Evolutionary conservation across 2,888 invertebrate genomes (phyloP), one percentile per base, ranked within the genome.

Genomic region (Adineta ricciae): DNA sequence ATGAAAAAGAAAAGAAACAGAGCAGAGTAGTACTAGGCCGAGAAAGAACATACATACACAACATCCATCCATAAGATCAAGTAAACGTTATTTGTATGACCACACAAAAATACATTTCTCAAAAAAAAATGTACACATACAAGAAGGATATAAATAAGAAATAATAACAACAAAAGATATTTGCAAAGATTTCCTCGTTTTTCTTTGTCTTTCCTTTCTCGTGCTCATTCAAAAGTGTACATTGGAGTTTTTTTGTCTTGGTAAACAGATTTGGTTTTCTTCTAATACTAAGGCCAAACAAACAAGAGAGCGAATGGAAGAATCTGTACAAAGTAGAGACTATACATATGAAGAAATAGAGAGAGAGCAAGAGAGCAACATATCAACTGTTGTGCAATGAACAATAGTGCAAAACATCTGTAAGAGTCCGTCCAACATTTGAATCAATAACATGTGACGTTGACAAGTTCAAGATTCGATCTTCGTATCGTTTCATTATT

Each of bases 371-470:
- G 46, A 46, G 5, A 46, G 46, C 27, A 56, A 56, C 56, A 56
- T 27, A 64, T 78, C 78, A 78, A 78, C 78, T 78, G 41, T 41
- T 78, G 64, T 64, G 64, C 64, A 64, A 64, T 41, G 89, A 89
- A 87, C 89, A 89, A 87, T 89, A 88, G 86, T 89, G 91, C 84
- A 92, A 88, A 83, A 91, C 91, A 86, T 91, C 91, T 87, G 96
- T 95, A 90, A 97, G 94, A 90, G 96, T 94, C 90, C 95, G 93
- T 88, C 96, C 96, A 90, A 97, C 96, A 91, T 90, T 89, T 92
- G 96, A 96, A 92, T 97, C 97, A 88, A 98, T 93, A 90, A 97
- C 96, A 91, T 97, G 97, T 88, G 95, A 95, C 96, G 97, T 97
- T 87, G 96, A 97, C 87, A 97, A 93, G 87, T 95, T 94, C 87